Percentiles rank a stretch among this genome's conserved stretches.
Evolutionary conservation across 2,113 vertebrate species (phyloP).

Genomic region (Sturnira hondurensis): DNA sequence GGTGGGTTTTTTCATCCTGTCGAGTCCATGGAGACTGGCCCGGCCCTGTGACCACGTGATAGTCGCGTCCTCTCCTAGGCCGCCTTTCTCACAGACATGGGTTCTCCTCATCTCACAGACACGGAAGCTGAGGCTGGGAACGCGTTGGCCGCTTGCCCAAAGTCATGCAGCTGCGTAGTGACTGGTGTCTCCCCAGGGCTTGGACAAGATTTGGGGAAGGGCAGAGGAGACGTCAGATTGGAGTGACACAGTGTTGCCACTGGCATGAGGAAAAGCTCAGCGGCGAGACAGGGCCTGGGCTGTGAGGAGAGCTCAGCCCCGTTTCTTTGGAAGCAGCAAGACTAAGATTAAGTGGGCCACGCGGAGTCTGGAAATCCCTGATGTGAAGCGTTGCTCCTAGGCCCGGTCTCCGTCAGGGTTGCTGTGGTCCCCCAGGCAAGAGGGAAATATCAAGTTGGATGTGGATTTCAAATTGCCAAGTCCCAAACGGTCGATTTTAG

Average conservation of each 20-base stretch:
- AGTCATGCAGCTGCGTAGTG: background rate
- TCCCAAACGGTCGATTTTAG: background rate
- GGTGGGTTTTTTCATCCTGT: background rate
- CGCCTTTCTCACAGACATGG: background rate
- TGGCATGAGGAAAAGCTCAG: background rate
- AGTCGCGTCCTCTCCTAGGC: background rate
- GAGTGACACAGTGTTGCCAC: background rate
- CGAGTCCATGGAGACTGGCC: too few species aligned
- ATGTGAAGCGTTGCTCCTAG: background rate
- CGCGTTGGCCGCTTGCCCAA: background rate
- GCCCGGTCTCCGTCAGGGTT: background rate
- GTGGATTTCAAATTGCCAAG: background rate
- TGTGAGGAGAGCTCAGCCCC: background rate
- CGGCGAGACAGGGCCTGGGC: background rate
- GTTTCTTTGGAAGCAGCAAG: background rate
- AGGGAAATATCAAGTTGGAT: background rate
- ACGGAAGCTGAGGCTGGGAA: background rate
- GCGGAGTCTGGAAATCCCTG: background rate
- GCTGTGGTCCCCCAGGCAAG: background rate
- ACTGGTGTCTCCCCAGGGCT: background rate
- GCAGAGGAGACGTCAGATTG: background rate
- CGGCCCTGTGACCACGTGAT: background rate
- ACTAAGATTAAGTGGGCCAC: background rate
- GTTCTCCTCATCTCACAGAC: background rate
- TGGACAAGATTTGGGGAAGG: background rate